phyloP scores from a whole-genome alignment of 2,888 invertebrate genomes.

The Mesorhabditis belari region DNA sequence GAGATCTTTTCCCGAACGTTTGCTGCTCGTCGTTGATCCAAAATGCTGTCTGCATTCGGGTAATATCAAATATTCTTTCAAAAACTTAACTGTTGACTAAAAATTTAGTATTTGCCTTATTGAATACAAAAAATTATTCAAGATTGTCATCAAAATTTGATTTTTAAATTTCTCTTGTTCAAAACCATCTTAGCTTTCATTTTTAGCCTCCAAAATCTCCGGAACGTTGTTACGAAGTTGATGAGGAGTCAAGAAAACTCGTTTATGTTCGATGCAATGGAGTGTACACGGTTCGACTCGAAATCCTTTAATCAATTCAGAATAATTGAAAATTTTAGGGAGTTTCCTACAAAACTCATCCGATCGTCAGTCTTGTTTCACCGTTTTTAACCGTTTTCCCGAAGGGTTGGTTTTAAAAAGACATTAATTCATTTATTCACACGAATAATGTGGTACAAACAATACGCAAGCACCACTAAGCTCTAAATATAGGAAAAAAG shows the following conservation, averaged over 20 bases:
- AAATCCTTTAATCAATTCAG: background rate
- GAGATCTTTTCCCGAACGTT: slow-evolving; percentile 23
- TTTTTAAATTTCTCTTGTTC: background rate
- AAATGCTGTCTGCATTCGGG: slow-evolving; percentile 32
- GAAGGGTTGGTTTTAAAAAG: slow-evolving; percentile 4
- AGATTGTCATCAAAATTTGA: background rate
- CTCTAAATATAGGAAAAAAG: too few species aligned
- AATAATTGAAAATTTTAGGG: slow-evolving; percentile 14
- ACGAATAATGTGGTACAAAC: too few species aligned
- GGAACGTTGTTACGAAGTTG: slow-evolving; percentile 27
- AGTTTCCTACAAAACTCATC: slow-evolving; percentile 23
- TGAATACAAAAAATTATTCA: too few species aligned
- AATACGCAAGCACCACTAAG: too few species aligned
- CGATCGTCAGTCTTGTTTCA: slow-evolving; percentile 28
- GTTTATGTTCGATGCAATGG: slow-evolving; percentile 39
- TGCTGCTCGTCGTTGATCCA: slow-evolving; percentile 27
- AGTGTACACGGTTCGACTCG: slow-evolving; percentile 23
- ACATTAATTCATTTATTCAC: background rate
- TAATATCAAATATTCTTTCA: background rate
- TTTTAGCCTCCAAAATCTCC: slow-evolving; percentile 1
- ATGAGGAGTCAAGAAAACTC: slow-evolving; percentile 11
- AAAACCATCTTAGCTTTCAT: background rate
- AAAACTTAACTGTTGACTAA: background rate
- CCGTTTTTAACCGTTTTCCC: slow-evolving; percentile 34
- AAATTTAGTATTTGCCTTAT: background rate